These are phyloP conservation scores for Lordiphosa collinella DNA, from an alignment of 1,140 invertebrate species.

Conservation along the genomic window DNA sequence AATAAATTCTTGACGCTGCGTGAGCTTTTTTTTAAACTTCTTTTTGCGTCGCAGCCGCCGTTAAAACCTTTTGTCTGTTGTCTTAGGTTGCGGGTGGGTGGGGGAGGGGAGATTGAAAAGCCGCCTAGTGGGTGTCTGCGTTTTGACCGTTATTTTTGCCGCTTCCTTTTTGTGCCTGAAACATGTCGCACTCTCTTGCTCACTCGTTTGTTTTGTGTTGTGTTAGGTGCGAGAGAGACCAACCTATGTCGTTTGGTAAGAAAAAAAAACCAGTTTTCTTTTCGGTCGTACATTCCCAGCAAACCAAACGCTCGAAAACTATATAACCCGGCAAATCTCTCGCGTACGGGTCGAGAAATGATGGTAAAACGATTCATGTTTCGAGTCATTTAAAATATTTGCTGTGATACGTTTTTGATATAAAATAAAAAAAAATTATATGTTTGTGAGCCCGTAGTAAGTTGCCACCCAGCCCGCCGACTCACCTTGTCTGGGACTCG, in stretches of 20 bases:
- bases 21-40: slow-evolving; percentile 12
- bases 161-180: slow-evolving; percentile 39
- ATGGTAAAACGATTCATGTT: too few relatives aligned
- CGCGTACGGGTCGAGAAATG: too few relatives aligned
- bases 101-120: neutral
- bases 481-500: too few relatives aligned
- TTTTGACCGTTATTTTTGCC: slow-evolving; percentile 69
- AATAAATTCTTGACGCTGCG: slow-evolving; percentile 40
- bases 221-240: slow-evolving; percentile 38
- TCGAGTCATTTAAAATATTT: too few relatives aligned
- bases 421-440: too few relatives aligned
- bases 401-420: too few relatives aligned
- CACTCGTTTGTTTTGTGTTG: slow-evolving; percentile 1
- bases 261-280: slow-evolving; percentile 66
- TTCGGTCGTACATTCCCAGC: slow-evolving; percentile 25
- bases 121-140: slow-evolving; percentile 36
- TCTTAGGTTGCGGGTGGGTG: slow-evolving; percentile 43
- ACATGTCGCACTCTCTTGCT: slow-evolving; percentile 13
- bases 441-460: too few relatives aligned
- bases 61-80: slow-evolving; percentile 63
- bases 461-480: too few relatives aligned
- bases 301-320: too few relatives aligned
- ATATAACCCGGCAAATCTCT: too few relatives aligned
- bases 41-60: slow-evolving; percentile 33
- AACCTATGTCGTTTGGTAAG: slow-evolving; percentile 24